Evolutionary conservation across 1,140 invertebrate genomes (phyloP), one percentile per base, ranked within the genome.

Genomic region (Mycetomoellerius zeteki): DNA sequence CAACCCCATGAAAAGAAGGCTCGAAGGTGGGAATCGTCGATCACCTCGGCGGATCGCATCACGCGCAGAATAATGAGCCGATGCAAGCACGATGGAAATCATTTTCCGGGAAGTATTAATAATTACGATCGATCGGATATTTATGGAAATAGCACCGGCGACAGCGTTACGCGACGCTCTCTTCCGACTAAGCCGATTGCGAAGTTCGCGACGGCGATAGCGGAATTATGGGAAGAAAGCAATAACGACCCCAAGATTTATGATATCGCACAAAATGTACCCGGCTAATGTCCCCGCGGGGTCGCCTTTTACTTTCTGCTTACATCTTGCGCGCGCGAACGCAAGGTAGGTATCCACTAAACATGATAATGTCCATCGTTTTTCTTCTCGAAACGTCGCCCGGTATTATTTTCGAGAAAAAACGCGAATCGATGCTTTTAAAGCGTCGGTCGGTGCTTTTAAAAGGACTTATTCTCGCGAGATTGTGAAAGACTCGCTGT

Each of bases 201-300:
- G n/a, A 84, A 84, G 37, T 75, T 75, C 69, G 80, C 80, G 37
- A 62, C 69, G 80, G n/a, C 69, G 69, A 84, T 60, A 47, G 52
- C 43, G 64, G 71, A 88, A 88, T 88, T 84, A 87, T 77, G 72
- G 80, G 72, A 65, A 85, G 80, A 78, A 88, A 69, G 80, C 78
- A 89, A 87, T 85, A 87, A 78, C 60, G 50, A 64, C 19, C 16
- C 1, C 33, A 58, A 81, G 87, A 87, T 88, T 87, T 76, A 88
- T 88, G 77, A 54, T 60, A 58, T 52, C n/a, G 19, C n/a, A 43
- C 43, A 77, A 71, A 87, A 76, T 77, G 60, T 50, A 47, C 24
- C n/a, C 27, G 37, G 52, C 71, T 69, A 82, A 88, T 80, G 85
- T 81, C 72, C 47, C 24, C n/a, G 16, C n/a, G 27, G 37, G 33